Percentiles rank a stretch among this genome's conserved stretches.
phyloP scores from a whole-genome alignment of 2,888 invertebrate genomes.

The Machimus rusticus region DNA sequence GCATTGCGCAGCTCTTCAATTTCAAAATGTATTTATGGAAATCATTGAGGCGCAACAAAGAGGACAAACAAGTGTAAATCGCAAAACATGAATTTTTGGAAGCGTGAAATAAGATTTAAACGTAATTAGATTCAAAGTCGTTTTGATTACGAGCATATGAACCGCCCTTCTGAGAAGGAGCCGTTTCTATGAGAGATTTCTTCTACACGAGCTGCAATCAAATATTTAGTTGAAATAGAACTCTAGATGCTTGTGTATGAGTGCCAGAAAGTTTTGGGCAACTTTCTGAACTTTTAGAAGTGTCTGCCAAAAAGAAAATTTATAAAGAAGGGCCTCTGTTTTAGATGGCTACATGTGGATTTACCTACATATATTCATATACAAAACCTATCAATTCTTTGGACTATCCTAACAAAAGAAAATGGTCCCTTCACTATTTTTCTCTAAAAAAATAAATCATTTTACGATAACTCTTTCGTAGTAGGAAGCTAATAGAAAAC shows the following conservation, averaged over 20 bases:
- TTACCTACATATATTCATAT: neutral
- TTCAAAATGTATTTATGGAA: neutral
- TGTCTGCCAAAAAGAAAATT: neutral
- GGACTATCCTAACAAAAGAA: neutral
- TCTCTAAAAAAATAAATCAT: too few relatives aligned
- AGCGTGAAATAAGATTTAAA: neutral
- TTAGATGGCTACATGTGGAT: neutral
- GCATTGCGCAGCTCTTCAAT: neutral
- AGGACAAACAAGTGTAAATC: neutral
- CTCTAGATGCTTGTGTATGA: neutral
- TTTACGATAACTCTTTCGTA: too few relatives aligned
- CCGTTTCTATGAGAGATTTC: neutral
- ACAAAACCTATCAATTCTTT: neutral
- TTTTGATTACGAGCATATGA: neutral
- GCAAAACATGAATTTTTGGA: neutral
- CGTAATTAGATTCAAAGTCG: neutral
- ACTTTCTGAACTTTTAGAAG: neutral
- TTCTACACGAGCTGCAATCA: neutral
- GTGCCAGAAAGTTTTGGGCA: neutral
- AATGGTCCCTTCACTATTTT: too few relatives aligned
- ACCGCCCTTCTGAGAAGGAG: neutral
- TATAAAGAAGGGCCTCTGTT: neutral
- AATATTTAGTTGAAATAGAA: neutral
- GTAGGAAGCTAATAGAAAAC: too few relatives aligned
- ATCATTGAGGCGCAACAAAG: neutral